Percentiles rank a stretch among this genome's conserved stretches.
phyloP scores from a whole-genome alignment of 2,113 vertebrate species.

The mouse (Mus musculus) region GRCm39 chr13:45999501-46000000 shows the following conservation, averaged over 20 bases:
- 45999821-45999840: background rate
- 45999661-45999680: background rate
- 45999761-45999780: background rate
- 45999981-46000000: background rate
- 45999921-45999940: background rate
- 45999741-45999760: background rate
- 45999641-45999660: background rate
- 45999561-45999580: background rate
- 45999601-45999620: background rate
- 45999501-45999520: slow-evolving; percentile 11
- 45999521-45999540: slow-evolving; percentile 61
- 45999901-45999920: background rate
- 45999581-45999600: background rate
- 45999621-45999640: slow-evolving; percentile 3
- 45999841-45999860: background rate
- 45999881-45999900: background rate
- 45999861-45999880: background rate
- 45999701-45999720: background rate
- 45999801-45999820: rapidly evolving
- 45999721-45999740: background rate
- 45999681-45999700: slow-evolving; percentile 46
- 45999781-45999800: background rate
- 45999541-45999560: background rate
- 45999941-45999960: background rate
- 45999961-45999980: background rate